phyloP scores from a whole-genome alignment of 2,888 invertebrate genomes.

The Pilophorus perplexus region DNA sequence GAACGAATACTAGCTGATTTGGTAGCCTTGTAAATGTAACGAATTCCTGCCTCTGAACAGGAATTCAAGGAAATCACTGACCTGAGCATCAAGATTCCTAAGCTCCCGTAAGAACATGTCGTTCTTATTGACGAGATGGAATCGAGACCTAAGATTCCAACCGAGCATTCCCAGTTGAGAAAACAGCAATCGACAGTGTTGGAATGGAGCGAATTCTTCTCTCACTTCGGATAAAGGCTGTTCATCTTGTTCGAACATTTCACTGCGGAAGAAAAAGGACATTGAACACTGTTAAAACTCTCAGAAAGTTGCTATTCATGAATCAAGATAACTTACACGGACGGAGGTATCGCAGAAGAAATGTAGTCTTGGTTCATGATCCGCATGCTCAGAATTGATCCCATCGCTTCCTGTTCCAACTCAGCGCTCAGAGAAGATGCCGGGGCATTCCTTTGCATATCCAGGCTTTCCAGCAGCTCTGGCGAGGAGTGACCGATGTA shows the following conservation, averaged over 20 bases:
- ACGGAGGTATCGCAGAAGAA: conserved; percentile 11
- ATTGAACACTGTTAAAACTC: neutral
- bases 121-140: conserved; percentile 82
- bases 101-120: conserved; percentile 87
- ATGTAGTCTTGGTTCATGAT: conserved; percentile 70
- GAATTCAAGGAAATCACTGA: neutral
- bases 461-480: conserved; percentile 70
- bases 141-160: conserved; percentile 80
- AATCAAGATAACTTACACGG: neutral
- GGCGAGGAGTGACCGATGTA: conserved; percentile 91
- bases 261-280: conserved; percentile 5
- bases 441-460: conserved; percentile 74
- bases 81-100: conserved; percentile 87
- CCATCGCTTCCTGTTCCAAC: conserved; percentile 81
- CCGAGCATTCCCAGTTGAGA: conserved; percentile 87
- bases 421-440: conserved; percentile 68
- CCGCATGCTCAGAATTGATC: conserved; percentile 77
- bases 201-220: conserved; percentile 62
- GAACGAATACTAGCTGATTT: no score
- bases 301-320: neutral
- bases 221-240: conserved; percentile 19
- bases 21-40: no score
- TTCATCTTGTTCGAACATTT: neutral
- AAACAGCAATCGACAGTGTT: conserved; percentile 82
- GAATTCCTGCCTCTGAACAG: no score